These are phyloP conservation scores for Misgurnus mizolepis DNA, from an alignment of 2,113 vertebrate species.

Conservation along the genomic window DNA sequence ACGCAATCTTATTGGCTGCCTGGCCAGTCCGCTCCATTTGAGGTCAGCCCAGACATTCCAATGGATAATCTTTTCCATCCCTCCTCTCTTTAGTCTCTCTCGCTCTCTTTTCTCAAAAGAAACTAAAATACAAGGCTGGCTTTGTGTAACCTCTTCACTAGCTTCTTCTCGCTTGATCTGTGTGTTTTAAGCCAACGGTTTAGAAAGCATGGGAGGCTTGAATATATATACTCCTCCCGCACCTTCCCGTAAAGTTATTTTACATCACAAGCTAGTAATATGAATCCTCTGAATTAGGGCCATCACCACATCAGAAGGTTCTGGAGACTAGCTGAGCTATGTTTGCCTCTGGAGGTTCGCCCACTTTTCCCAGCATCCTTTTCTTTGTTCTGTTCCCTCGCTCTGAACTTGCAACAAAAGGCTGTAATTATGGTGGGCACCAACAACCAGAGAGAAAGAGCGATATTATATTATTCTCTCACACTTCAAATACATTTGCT, in stretches of 20 bases:
- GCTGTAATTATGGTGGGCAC: conserved; percentile 46
- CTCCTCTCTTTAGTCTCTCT: conserved; percentile 40
- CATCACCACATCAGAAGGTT: conserved; percentile 49
- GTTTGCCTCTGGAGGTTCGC: conserved; percentile 44
- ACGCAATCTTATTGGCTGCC: conserved; percentile 56
- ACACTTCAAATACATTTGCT: conserved; percentile 24
- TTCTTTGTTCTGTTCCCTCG: conserved; percentile 37
- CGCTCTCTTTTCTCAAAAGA: conserved; percentile 21
- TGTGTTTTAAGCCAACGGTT: conserved; percentile 7
- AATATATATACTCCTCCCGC: conserved; percentile 2
- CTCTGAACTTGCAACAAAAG: conserved; percentile 42
- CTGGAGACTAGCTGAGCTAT: conserved; percentile 38
- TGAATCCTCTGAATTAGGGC: conserved; percentile 26
- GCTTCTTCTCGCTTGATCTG: conserved; percentile 16
- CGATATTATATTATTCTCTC: conserved; percentile 42
- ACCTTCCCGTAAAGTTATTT: conserved; percentile 48
- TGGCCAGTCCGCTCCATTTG: conserved; percentile 44
- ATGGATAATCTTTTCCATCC: conserved; percentile 65
- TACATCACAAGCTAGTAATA: conserved; percentile 39
- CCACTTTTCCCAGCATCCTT: conserved; percentile 48
- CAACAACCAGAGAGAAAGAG: conserved; percentile 27
- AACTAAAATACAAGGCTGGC: conserved; percentile 51
- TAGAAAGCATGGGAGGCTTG: neutral
- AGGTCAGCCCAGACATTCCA: conserved; percentile 65
- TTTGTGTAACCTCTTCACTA: conserved; percentile 45